Conservation (phyloP, 2,888 invertebrate species). For the Pyrrhosoma nymphula region DNA sequence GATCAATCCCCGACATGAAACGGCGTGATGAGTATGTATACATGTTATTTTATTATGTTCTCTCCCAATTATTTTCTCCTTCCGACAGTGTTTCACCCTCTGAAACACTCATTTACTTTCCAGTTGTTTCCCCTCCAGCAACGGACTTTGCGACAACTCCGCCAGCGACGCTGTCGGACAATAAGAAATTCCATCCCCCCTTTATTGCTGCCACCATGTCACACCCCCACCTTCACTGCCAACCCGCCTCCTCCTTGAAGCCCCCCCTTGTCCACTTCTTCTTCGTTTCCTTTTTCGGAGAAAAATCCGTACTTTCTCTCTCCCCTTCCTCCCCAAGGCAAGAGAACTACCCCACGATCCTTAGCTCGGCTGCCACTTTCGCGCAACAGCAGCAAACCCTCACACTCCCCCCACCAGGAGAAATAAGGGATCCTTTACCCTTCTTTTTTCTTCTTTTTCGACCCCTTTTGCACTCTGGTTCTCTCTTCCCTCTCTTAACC, state of each 20-base stretch:
- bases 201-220: slow-evolving; percentile 54
- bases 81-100: not conserved
- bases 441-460: not conserved
- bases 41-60: too few species aligned
- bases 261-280: not conserved
- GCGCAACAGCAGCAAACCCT: not conserved
- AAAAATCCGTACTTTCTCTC: not conserved
- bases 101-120: slow-evolving; percentile 24
- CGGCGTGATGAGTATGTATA: too few species aligned
- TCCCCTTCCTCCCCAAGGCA: not conserved
- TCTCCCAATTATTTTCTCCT: too few species aligned
- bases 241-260: not conserved
- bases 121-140: not conserved
- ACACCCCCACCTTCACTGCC: not conserved
- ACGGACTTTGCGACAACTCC: slow-evolving; percentile 45
- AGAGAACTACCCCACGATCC: not conserved
- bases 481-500: slow-evolving; percentile 17
- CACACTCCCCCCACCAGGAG: not conserved
- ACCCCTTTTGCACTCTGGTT: not conserved
- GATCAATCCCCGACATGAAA: too few species aligned
- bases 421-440: not conserved
- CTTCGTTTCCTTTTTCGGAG: not conserved
- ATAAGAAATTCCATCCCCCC: slow-evolving; percentile 58
- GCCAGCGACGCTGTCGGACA: slow-evolving; percentile 55
- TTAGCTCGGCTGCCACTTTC: slow-evolving; percentile 7